These are phyloP conservation scores for Aleadryas rufinucha DNA, from an alignment of 2,113 vertebrate species.

Conservation along the genomic window DNA sequence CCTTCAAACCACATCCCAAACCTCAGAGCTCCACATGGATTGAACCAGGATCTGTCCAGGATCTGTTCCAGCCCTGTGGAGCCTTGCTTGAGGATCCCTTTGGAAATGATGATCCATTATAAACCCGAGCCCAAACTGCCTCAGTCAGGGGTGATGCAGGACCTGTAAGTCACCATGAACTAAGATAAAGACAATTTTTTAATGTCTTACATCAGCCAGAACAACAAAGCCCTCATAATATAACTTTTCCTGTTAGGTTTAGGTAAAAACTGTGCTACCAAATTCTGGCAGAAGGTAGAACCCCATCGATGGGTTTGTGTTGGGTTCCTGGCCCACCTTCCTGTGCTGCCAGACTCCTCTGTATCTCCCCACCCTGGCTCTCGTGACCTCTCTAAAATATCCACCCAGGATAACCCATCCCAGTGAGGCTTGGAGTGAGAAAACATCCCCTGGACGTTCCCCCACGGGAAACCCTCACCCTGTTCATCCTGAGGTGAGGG, in stretches of 20 bases:
- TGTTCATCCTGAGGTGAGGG: not conserved
- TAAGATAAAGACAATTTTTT: not conserved
- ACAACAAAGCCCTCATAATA: not conserved
- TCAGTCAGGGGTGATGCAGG: not conserved
- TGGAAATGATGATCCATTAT: not conserved
- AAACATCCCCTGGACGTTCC: fast-evolving
- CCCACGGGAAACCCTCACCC: not conserved
- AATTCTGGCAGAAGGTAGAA: not conserved
- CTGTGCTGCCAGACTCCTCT: not conserved
- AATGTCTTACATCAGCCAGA: not conserved
- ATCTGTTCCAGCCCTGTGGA: not conserved
- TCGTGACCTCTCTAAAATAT: fast-evolving
- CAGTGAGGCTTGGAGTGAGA: not conserved
- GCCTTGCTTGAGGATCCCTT: not conserved
- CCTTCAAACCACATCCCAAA: not conserved
- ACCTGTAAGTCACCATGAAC: not conserved
- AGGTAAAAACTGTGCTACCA: not conserved
- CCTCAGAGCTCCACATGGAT: not conserved
- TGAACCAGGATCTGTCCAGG: not conserved
- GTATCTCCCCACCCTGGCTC: not conserved
- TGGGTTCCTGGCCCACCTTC: not conserved
- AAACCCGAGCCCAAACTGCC: not conserved
- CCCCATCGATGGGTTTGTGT: not conserved
- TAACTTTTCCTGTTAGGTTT: too few species aligned
- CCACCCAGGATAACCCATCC: not conserved